phyloP scores from a whole-genome alignment of 2,797 vertebrate genomes.

The Chloroceryle inda region DNA sequence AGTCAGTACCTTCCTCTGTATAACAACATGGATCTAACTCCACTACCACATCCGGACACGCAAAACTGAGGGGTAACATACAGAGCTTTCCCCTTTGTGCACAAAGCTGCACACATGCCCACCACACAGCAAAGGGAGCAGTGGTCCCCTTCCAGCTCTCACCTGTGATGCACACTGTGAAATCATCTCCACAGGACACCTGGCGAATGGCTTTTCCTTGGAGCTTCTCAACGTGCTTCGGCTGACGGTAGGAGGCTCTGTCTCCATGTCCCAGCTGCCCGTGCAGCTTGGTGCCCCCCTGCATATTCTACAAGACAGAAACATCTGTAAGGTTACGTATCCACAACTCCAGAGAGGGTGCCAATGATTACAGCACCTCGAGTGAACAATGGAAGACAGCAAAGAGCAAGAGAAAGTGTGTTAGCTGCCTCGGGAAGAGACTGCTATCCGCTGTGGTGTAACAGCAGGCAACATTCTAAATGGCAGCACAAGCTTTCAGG shows the following conservation, averaged over 20 bases:
- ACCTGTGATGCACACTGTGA: conserved; percentile 97
- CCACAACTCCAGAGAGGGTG: background rate
- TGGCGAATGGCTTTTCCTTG: conserved; percentile 95
- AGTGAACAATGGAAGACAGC: background rate
- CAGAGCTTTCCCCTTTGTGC: background rate
- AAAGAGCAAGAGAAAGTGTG: background rate
- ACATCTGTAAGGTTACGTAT: background rate
- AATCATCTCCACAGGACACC: conserved; percentile 96
- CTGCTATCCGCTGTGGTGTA: background rate
- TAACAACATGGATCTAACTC: background rate
- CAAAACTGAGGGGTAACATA: background rate
- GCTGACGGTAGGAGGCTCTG: conserved; percentile 95
- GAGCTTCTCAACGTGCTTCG: conserved; percentile 93
- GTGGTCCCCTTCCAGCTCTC: conserved; percentile 44
- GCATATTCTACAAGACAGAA: conserved; percentile 89
- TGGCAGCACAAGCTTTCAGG: background rate
- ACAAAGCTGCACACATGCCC: background rate
- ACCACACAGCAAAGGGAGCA: background rate
- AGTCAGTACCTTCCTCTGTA: background rate
- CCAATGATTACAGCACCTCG: background rate
- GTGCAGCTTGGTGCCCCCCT: conserved; percentile 94
- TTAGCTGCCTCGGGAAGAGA: background rate
- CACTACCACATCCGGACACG: background rate
- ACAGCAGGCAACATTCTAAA: background rate
- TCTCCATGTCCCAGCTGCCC: conserved; percentile 97